Percentiles rank a stretch among this genome's conserved stretches.
Evolutionary conservation across 2,797 vertebrate genomes (phyloP).

Genomic region (Mormyrus hasselquistii): DNA sequence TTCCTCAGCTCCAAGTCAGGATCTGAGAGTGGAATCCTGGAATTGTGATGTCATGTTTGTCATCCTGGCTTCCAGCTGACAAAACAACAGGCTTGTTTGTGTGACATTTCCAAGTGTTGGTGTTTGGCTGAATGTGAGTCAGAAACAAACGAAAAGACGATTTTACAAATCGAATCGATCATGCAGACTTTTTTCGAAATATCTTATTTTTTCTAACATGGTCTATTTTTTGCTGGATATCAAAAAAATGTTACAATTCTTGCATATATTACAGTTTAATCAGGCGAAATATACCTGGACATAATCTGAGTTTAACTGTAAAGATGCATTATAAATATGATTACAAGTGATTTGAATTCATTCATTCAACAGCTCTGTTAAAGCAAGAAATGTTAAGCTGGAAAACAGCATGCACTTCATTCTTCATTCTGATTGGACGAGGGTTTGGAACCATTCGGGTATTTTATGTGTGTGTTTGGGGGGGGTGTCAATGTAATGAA

Average conservation of each 20-base stretch:
- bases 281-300: background rate
- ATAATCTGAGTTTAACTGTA: background rate
- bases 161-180: background rate
- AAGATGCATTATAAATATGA: background rate
- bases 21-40: slow-evolving; percentile 18
- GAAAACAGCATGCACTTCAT: background rate
- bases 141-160: slow-evolving; percentile 12
- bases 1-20: slow-evolving; percentile 9
- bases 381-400: background rate
- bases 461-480: background rate
- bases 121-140: slow-evolving; percentile 12
- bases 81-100: slow-evolving; percentile 31
- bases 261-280: background rate
- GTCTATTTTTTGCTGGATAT: background rate
- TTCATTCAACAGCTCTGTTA: background rate
- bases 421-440: background rate
- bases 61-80: slow-evolving; percentile 21
- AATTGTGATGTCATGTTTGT: slow-evolving; percentile 31
- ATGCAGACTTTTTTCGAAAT: background rate
- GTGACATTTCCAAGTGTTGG: slow-evolving; percentile 26
- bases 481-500: background rate
- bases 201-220: background rate
- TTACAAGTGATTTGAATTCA: background rate
- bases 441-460: background rate
- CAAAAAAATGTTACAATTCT: background rate